These are phyloP conservation scores for Coreius guichenoti DNA, from an alignment of 2,797 vertebrate genomes.

Conservation along the genomic window DNA sequence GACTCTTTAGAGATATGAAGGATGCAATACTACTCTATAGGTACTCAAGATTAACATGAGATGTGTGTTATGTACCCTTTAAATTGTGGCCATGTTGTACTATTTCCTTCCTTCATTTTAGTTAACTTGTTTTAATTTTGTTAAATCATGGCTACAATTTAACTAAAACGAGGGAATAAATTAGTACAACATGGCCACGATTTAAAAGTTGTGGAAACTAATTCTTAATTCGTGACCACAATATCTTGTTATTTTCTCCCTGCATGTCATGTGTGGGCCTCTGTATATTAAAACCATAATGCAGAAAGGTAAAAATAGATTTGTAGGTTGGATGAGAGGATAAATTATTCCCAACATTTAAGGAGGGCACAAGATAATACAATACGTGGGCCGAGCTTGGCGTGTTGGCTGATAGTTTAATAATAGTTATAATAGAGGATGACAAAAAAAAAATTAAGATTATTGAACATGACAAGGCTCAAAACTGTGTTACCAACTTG, in stretches of 20 bases:
- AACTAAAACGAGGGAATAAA: background rate
- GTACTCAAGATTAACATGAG: too few species aligned
- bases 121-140: background rate
- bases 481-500: background rate
- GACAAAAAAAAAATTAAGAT: background rate
- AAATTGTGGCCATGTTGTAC: background rate
- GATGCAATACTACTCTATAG: too few species aligned
- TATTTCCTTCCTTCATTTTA: background rate
- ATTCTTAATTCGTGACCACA: background rate
- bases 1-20: too few species aligned
- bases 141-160: background rate
- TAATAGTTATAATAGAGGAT: background rate
- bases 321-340: background rate
- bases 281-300: background rate
- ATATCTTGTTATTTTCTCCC: background rate
- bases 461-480: background rate
- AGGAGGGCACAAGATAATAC: background rate
- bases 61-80: too few species aligned
- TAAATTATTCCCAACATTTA: background rate
- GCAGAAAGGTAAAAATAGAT: background rate
- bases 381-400: background rate
- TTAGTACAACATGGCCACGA: background rate
- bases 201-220: background rate
- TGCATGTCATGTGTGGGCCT: background rate
- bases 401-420: background rate